These are phyloP conservation scores for Phainopepla nitens DNA, from an alignment of 2,113 vertebrate species.

Conservation along the genomic window DNA sequence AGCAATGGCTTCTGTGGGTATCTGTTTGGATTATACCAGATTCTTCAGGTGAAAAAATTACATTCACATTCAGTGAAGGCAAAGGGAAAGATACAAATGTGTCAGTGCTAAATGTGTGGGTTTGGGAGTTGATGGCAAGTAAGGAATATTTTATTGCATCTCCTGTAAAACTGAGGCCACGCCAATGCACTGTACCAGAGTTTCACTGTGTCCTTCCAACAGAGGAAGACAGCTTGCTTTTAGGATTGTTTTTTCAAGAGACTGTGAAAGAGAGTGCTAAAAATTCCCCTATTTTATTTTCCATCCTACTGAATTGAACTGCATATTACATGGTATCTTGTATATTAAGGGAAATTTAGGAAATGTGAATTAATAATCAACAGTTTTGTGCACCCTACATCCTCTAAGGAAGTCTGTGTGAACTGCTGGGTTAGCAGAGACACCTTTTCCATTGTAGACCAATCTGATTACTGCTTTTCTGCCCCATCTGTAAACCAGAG, in stretches of 20 bases:
- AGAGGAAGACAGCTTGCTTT: background rate
- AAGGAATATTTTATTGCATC: background rate
- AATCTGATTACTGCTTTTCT: background rate
- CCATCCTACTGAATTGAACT: background rate
- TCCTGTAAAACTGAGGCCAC: background rate
- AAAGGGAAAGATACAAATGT: background rate
- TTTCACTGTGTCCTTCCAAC: background rate
- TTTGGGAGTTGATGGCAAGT: background rate
- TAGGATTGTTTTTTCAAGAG: background rate
- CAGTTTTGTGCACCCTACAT: background rate
- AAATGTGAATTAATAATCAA: background rate
- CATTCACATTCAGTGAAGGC: background rate
- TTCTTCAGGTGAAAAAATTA: background rate
- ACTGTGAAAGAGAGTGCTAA: background rate
- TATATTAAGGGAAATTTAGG: background rate
- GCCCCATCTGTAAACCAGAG: background rate
- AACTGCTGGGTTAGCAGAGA: background rate
- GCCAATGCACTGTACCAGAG: background rate
- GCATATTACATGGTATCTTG: background rate
- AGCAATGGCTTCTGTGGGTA: background rate
- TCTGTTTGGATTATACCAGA: background rate
- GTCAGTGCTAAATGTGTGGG: background rate
- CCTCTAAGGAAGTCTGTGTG: background rate
- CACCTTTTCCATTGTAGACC: background rate
- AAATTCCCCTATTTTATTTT: background rate